Evolutionary conservation across 2,888 invertebrate species (phyloP).

Genomic region (Synergus laeviventris): DNA sequence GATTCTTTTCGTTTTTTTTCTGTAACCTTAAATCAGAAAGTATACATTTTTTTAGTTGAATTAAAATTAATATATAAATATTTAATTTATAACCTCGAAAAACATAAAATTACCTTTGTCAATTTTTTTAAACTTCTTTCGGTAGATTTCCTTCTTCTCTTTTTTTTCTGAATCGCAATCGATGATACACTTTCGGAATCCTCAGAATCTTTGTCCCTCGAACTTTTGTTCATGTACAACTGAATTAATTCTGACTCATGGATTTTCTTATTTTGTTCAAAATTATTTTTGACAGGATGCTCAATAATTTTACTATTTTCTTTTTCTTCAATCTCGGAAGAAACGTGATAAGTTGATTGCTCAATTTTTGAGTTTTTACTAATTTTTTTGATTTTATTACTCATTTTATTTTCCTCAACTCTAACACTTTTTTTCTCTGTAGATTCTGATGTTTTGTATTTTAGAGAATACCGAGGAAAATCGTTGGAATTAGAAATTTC

Average conservation of each 20-base stretch:
- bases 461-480: neutral
- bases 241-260: neutral
- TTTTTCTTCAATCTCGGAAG: neutral
- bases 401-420: neutral
- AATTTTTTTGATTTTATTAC: neutral
- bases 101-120: neutral
- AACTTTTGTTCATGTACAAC: neutral
- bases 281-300: neutral
- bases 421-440: neutral
- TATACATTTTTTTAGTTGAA: too few relatives aligned
- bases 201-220: neutral
- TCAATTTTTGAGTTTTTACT: neutral
- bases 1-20: neutral
- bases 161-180: neutral
- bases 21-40: neutral
- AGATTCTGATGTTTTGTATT: neutral
- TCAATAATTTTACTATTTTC: neutral
- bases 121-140: neutral
- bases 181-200: neutral
- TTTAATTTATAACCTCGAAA: neutral
- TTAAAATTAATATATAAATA: too few relatives aligned
- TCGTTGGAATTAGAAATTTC: neutral
- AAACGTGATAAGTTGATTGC: neutral
- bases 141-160: neutral
- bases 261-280: neutral